Evolutionary conservation across 2,113 vertebrate genomes (phyloP), one percentile per base, ranked within the genome.

Genomic region (Phyllostomus discolor): DNA sequence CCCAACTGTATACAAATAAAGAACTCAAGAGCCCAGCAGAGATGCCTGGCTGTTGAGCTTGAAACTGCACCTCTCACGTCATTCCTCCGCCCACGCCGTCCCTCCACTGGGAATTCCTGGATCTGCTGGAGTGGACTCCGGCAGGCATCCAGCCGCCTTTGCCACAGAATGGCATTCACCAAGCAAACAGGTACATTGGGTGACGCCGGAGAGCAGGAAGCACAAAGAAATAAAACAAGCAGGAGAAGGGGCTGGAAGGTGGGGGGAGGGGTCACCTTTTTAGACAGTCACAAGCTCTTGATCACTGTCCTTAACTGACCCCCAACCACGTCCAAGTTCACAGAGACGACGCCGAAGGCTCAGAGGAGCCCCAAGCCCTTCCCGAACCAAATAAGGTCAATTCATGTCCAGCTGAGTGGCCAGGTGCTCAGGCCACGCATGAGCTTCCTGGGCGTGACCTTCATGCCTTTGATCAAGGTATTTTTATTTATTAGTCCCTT

Each of bases 331-430:
- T 35, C n/a, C 9, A 9, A 0, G n/a, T 12, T 41, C 22, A 10
- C 57, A 1, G 78, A 0, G 15, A 22, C 1, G 4, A 3, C 2
- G 33, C 48, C 7, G 7, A 33, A 57, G 78, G 70, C 43, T 35
- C 4, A 0, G 43, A 52, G 43, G 54, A 57, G 54, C 50, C 57
- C 28, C 22, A 4, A 31, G 43, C 33, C n/a, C 81, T 75, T 54
- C 88, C 69, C 76, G 48, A 69, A 84, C 88, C 43, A 54, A 72
- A 75, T 48, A 69, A 95, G 81, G 64, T 64, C 91, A 88, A 10
- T 41, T 81, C 33, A 9, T 9, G 26, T 41, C 85, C 91, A 81
- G 57, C 57, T 9, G n/a, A 81, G 86, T 3, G 33, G 33, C 81
- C 93, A 72, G 94, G 67, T 80, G 70, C 59, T 88, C 64, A 5